These are phyloP conservation scores for Uropetala carovei DNA, from an alignment of 2,888 invertebrate genomes.

Conservation along the genomic window DNA sequence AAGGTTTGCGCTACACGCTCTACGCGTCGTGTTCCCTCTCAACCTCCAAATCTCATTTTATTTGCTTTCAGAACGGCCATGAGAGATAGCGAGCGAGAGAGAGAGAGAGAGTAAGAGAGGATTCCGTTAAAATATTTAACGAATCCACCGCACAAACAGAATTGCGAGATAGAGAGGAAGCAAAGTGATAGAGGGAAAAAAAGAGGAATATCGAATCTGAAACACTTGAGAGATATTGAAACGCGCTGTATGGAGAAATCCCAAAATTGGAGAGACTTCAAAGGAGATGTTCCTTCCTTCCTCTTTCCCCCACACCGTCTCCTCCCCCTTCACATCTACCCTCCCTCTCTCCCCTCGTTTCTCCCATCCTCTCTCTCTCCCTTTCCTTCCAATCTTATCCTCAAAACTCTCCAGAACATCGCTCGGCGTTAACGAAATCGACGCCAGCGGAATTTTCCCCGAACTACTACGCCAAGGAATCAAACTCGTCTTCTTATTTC, in stretches of 20 bases:
- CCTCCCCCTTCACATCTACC: no score
- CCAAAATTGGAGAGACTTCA: constrained; percentile 52
- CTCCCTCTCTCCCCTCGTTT: not conserved
- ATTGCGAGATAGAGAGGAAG: constrained; percentile 21
- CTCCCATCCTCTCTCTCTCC: no score
- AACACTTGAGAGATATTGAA: constrained; percentile 60
- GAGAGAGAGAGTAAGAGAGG: constrained; percentile 21
- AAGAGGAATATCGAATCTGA: constrained; percentile 24
- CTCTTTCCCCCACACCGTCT: not conserved
- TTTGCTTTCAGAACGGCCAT: constrained; percentile 13
- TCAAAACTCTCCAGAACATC: not conserved
- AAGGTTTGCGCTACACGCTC: no score
- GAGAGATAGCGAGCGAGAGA: constrained; percentile 11
- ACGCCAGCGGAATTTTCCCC: not conserved
- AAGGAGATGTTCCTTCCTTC: not conserved
- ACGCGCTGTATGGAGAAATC: constrained; percentile 48
- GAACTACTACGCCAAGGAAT: not conserved
- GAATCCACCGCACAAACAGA: constrained; percentile 62
- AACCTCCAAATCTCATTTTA: not conserved
- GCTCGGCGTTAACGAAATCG: constrained; percentile 21
- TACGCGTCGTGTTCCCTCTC: no score
- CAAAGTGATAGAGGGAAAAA: not conserved
- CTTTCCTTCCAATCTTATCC: not conserved
- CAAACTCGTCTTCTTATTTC: constrained; percentile 48
- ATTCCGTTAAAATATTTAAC: constrained; percentile 60